Base-by-base conservation (phyloP, 1,140 invertebrate genomes). In the Sipha flava region DNA sequence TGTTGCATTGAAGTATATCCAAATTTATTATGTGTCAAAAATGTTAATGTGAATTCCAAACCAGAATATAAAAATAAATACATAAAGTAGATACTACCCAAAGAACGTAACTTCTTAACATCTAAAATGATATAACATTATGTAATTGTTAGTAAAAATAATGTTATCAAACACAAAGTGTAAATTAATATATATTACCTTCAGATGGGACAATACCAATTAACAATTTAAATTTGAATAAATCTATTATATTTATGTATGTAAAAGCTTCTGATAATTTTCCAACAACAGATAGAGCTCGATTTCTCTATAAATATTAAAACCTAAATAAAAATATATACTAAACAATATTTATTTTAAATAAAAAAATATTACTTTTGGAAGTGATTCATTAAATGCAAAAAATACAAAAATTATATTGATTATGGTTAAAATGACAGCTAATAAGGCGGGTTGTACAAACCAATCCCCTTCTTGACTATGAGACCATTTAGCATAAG, bases 61-160 rank as follows among this genome's bases (percentile, higher is more conserved):
- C 97, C 97, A 79, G 97, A 98, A 85, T 98, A 99, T 29, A 99
- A 88, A 84, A 99, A 97, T 52, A 99, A 87, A 86, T 98, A 99
- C 1, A 97, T 85, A 85, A 99, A 99, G 86, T 98, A 98, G 26
- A 95, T 90, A 43, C 89, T 82, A 72, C 97, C 97, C 79, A 98
- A 87, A 52, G 87, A 88, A 82, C 90, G 89, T 66, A 99, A 86
- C 80, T 90, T 87, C 80, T 86, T 85, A 54, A 89, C 86, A 84
- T 94, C 91, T 88, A 84, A 23, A 80, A 84, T 82, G 21, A 37
- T 37, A 80, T 64, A 23, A 79, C 37, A 72, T n/a, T n/a, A 68
- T 57, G 80, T 37, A 70, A 77, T 68, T 79, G 21, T 21, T 80
- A 21, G 64, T 70, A 70, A 4, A 9, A 52, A 26, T 57, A 21